phyloP scores from a whole-genome alignment of 2,113 vertebrate species.

The Rana temporaria region DNA sequence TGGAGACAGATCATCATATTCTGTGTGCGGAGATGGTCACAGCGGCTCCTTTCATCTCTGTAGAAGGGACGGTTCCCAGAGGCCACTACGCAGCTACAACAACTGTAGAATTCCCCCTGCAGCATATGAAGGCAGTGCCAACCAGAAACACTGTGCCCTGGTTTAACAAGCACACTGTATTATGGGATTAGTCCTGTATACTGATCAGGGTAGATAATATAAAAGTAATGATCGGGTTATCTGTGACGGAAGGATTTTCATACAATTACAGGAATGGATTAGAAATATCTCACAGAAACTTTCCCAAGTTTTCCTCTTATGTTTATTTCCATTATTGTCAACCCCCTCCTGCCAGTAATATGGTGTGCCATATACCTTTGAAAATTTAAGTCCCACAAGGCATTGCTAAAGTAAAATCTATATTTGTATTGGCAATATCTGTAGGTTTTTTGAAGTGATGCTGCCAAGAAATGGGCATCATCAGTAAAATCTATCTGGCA shows the following conservation, averaged over 20 bases:
- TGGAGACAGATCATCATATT: conserved; percentile 16
- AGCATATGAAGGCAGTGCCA: background rate
- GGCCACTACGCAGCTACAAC: background rate
- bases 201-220: background rate
- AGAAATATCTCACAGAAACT: background rate
- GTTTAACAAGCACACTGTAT: background rate
- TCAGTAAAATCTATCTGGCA: no score
- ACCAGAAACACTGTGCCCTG: conserved; percentile 2
- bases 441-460: no score
- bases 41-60: conserved; percentile 33
- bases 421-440: no score
- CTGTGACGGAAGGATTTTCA: no score
- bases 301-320: no score
- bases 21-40: background rate
- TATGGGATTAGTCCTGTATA: background rate
- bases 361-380: no score
- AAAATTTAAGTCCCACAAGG: no score
- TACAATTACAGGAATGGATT: background rate
- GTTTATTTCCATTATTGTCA: no score
- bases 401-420: no score
- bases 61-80: conserved; percentile 22
- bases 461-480: no score
- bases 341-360: no score
- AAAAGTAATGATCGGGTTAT: background rate
- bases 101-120: conserved; percentile 22